Conservation (phyloP, 2,888 invertebrate species). For the Campoplex capitator region DNA sequence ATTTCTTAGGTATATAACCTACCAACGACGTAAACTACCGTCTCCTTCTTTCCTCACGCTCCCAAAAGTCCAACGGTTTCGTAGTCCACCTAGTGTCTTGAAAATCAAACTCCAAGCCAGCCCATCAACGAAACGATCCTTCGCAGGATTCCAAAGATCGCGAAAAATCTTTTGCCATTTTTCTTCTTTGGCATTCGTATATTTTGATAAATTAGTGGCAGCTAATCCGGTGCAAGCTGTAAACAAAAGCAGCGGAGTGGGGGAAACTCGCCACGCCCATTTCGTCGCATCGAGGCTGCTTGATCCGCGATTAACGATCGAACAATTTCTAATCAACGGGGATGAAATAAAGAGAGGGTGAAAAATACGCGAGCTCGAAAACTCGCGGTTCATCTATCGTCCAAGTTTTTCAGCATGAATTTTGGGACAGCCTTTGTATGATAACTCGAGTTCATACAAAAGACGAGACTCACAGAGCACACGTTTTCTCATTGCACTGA, state of each 20-base stretch:
- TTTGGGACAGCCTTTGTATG: neutral
- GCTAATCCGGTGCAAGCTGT: neutral
- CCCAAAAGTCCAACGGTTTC: neutral
- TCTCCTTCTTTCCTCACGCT: constrained; percentile 9
- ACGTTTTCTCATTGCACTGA: constrained; percentile 2
- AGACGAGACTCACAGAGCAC: neutral
- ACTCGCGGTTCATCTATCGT: neutral
- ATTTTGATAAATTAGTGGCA: neutral
- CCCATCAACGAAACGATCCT: neutral
- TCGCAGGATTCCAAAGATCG: neutral
- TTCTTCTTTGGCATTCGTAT: neutral
- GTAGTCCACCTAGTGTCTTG: neutral
- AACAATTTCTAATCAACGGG: neutral
- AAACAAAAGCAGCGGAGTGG: neutral
- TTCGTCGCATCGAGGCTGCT: neutral
- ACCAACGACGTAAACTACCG: constrained; percentile 73
- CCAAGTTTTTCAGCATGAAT: neutral
- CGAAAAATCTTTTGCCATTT: neutral
- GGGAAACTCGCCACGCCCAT: neutral
- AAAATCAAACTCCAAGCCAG: neutral
- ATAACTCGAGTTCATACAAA: neutral
- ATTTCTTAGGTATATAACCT: constrained; percentile 72
- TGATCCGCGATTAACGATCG: neutral
- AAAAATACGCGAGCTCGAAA: neutral
- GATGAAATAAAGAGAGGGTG: neutral